These are phyloP conservation scores for Mesitornis unicolor DNA, from an alignment of 2,113 vertebrate species.

Conservation along the genomic window DNA sequence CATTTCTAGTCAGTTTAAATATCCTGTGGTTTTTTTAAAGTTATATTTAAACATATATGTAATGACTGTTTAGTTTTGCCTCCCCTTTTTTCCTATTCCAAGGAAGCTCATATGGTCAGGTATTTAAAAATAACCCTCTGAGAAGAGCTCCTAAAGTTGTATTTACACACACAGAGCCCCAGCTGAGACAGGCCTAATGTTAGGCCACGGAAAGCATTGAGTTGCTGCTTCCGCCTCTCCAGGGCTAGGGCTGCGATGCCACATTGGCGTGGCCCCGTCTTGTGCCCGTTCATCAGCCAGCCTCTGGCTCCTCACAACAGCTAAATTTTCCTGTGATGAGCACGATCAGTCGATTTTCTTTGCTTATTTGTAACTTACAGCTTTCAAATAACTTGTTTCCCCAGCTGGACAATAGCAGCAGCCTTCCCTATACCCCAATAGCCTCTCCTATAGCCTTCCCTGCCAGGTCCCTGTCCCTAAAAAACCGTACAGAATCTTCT, in stretches of 20 bases:
- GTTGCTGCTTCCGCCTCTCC: not conserved
- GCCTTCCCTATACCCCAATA: not conserved
- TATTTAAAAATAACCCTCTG: slow-evolving; percentile 53
- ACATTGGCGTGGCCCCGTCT: not conserved
- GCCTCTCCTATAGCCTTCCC: not conserved
- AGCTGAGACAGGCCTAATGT: not conserved
- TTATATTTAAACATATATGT: slow-evolving; percentile 48
- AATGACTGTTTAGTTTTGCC: slow-evolving; percentile 41
- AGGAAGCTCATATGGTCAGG: slow-evolving; percentile 33
- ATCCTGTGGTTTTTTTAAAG: slow-evolving; percentile 22
- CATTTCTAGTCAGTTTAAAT: slow-evolving; percentile 38
- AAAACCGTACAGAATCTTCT: not conserved
- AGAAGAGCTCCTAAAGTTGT: not conserved
- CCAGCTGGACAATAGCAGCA: not conserved
- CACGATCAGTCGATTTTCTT: not conserved
- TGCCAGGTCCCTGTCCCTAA: not conserved
- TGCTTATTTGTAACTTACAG: not conserved
- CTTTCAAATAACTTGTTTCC: not conserved
- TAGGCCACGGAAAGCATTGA: not conserved
- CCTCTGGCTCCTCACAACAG: not conserved
- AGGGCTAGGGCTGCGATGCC: not conserved
- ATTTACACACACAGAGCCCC: not conserved
- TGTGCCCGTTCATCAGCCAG: not conserved
- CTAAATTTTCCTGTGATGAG: not conserved
- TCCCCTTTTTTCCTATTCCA: slow-evolving; percentile 52